Percentiles rank a stretch among this genome's conserved stretches.
These are phyloP conservation scores for Drosophila suboccidentalis DNA, from an alignment of 2,888 invertebrate species.

Conservation along the genomic window DNA sequence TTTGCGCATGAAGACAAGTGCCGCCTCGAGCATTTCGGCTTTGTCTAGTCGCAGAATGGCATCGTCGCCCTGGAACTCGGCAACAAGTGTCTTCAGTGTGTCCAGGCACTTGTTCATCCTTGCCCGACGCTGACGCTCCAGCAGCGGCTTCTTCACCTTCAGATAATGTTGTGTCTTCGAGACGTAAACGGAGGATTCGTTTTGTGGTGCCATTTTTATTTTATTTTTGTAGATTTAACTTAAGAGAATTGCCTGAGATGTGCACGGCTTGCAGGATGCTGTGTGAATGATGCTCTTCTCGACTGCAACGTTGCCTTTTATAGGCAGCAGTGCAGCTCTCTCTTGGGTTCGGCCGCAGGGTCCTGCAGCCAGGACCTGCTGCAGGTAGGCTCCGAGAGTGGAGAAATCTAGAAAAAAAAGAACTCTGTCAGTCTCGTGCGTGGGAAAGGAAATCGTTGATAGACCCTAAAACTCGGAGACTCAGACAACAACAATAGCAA, in stretches of 20 bases:
- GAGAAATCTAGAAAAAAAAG: slow-evolving; percentile 55
- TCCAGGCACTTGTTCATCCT: slow-evolving; percentile 96
- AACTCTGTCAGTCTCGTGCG: slow-evolving; percentile 62
- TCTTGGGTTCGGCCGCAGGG: slow-evolving; percentile 6
- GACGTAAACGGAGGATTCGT: slow-evolving; percentile 85
- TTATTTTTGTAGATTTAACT: not conserved
- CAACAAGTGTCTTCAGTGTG: slow-evolving; percentile 95
- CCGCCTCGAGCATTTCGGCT: slow-evolving; percentile 95
- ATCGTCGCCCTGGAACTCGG: slow-evolving; percentile 92
- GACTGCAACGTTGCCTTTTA: slow-evolving; percentile 64
- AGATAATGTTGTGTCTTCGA: slow-evolving; percentile 95
- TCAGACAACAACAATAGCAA: slow-evolving; percentile 19
- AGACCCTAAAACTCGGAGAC: slow-evolving; percentile 46
- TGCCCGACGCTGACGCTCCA: slow-evolving; percentile 94
- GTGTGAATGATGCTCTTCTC: slow-evolving; percentile 72
- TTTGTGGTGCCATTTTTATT: slow-evolving; percentile 71
- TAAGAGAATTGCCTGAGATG: slow-evolving; percentile 43
- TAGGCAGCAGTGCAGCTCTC: slow-evolving; percentile 43
- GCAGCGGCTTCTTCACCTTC: slow-evolving; percentile 97
- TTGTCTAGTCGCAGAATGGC: slow-evolving; percentile 95
- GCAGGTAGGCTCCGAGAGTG: slow-evolving; percentile 56
- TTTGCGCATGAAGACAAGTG: slow-evolving; percentile 92
- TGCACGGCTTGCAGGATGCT: slow-evolving; percentile 71
- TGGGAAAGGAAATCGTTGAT: slow-evolving; percentile 74
- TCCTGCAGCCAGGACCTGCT: slow-evolving; percentile 68